Conservation (phyloP, 2,888 invertebrate genomes). For the Himalopsyche japonica region DNA sequence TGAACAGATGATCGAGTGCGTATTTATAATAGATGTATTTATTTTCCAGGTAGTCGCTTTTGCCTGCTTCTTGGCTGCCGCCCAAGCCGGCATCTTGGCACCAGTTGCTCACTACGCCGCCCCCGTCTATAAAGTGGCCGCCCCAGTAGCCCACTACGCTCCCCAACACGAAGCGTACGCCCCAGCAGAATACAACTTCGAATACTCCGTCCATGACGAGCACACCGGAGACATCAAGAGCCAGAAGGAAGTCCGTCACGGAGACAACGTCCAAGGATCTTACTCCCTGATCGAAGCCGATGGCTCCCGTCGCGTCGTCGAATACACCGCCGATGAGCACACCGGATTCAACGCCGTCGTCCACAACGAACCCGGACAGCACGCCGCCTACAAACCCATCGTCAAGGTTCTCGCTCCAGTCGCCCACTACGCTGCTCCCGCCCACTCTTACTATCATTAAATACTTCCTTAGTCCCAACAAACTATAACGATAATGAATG, state of each 20-base stretch:
- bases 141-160: slow-evolving; percentile 1
- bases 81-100: slow-evolving; percentile 25
- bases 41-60: slow-evolving; percentile 26
- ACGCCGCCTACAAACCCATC: slow-evolving; percentile 8
- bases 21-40: too few relatives aligned
- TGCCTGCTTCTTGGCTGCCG: slow-evolving; percentile 27
- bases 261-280: slow-evolving; percentile 54
- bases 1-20: too few relatives aligned
- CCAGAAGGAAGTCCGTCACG: slow-evolving; percentile 54
- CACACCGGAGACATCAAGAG: slow-evolving; percentile 56
- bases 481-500: background rate
- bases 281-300: slow-evolving; percentile 56
- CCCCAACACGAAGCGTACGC: background rate
- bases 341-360: slow-evolving; percentile 57
- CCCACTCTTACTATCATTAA: slow-evolving; percentile 16
- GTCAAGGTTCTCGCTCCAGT: slow-evolving; percentile 31
- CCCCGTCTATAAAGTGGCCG: background rate
- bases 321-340: slow-evolving; percentile 53
- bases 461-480: too few relatives aligned
- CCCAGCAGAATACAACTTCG: slow-evolving; percentile 19
- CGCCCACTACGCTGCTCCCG: slow-evolving; percentile 17
- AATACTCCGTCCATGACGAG: slow-evolving; percentile 31
- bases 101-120: slow-evolving; percentile 28
- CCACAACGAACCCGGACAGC: slow-evolving; percentile 47
- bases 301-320: slow-evolving; percentile 54